Evolutionary conservation across 2,113 vertebrate species (phyloP).

Genomic region (Apodemus speciosus): DNA sequence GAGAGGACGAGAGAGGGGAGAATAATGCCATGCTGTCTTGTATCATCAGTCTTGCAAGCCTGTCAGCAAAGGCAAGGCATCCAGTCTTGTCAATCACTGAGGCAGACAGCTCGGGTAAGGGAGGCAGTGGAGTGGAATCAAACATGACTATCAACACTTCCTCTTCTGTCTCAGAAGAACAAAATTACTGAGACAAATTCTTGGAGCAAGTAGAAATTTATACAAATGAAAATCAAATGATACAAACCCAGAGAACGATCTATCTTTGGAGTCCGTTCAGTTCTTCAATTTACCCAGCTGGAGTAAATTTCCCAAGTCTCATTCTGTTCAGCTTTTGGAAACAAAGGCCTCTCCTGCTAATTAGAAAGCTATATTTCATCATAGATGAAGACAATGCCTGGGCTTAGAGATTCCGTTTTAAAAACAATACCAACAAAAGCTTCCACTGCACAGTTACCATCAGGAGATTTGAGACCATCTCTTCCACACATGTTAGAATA

Average conservation of each 20-base stretch:
- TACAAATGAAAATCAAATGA: constrained; percentile 76
- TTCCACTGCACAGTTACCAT: constrained; percentile 25
- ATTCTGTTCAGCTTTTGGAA: constrained; percentile 75
- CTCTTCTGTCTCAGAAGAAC: constrained; percentile 64
- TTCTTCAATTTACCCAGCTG: constrained; percentile 77
- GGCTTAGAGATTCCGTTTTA: constrained; percentile 47
- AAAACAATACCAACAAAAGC: neutral
- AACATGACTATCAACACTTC: constrained; percentile 66
- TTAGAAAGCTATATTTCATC: constrained; percentile 73
- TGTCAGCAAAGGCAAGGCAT: constrained; percentile 49
- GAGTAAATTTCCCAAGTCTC: constrained; percentile 79
- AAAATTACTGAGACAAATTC: constrained; percentile 66
- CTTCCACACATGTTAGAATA: constrained; percentile 19
- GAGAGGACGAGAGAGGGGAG: constrained; percentile 43
- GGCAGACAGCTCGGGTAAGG: neutral
- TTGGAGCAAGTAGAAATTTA: constrained; percentile 71
- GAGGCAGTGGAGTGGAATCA: neutral
- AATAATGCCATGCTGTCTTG: constrained; percentile 21
- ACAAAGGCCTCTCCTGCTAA: constrained; percentile 70
- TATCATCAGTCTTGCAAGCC: constrained; percentile 48
- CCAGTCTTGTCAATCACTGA: neutral
- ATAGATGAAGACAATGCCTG: constrained; percentile 68
- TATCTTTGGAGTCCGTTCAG: constrained; percentile 73
- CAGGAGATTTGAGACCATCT: constrained; percentile 27
- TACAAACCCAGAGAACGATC: constrained; percentile 71